phyloP scores from a whole-genome alignment of 2,888 invertebrate genomes.

The Taphrorychus bicolor region DNA sequence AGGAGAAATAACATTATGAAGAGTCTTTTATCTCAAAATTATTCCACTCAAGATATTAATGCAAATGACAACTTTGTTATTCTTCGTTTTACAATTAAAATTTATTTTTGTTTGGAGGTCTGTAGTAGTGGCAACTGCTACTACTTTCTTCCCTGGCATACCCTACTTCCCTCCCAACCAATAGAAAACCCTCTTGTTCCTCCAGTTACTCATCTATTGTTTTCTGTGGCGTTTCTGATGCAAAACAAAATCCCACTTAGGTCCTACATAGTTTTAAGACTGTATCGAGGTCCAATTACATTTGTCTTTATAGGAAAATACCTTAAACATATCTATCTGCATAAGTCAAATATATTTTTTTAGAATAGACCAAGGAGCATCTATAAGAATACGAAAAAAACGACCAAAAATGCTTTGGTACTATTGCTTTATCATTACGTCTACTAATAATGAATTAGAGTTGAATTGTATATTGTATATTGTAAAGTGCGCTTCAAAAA shows the following conservation, averaged over 20 bases:
- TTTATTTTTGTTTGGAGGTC: no score
- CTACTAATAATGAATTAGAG: no score
- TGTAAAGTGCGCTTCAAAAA: neutral
- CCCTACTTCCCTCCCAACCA: no score
- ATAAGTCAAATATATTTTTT: conserved; percentile 56
- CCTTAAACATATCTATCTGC: conserved; percentile 56
- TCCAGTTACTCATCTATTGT: neutral
- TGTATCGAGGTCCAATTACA: conserved; percentile 59
- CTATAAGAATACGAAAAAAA: conserved; percentile 46
- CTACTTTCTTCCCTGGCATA: no score
- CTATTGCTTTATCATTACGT: conserved; percentile 56
- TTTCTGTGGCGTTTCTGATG: neutral
- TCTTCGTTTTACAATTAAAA: no score
- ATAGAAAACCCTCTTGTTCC: neutral
- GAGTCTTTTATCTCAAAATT: no score
- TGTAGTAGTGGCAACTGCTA: no score
- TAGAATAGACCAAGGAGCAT: conserved; percentile 52
- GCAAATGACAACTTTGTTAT: no score
- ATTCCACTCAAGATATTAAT: no score
- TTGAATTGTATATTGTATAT: neutral
- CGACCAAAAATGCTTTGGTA: conserved; percentile 59
- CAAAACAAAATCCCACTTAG: neutral
- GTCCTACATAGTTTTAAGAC: conserved; percentile 52
- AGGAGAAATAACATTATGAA: no score
- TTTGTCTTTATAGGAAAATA: conserved; percentile 44